Evolutionary conservation across 2,888 invertebrate genomes (phyloP).

Genomic region (Graphium colonna): DNA sequence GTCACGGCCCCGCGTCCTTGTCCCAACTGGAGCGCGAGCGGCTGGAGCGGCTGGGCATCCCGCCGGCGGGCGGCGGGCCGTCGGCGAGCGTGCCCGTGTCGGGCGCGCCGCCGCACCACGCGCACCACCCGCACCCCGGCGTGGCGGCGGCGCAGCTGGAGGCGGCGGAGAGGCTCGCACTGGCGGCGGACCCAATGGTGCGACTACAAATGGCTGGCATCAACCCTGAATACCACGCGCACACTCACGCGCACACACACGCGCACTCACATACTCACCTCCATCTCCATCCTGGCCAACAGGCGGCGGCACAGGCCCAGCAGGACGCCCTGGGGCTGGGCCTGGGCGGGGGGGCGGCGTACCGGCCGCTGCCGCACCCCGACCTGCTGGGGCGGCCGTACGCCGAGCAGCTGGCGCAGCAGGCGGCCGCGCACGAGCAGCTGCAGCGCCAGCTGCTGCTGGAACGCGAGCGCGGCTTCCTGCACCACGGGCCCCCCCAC

Average conservation of each 20-base stretch:
- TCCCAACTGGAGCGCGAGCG: constrained; percentile 94
- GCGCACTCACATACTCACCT: constrained; percentile 94
- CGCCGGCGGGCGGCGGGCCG: constrained; percentile 77
- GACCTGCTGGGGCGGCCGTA: constrained; percentile 90
- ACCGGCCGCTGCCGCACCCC: constrained; percentile 86
- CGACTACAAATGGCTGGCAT: constrained; percentile 96
- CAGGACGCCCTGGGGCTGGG: constrained; percentile 81
- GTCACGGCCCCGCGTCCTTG: constrained; percentile 82
- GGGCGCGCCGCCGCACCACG: constrained; percentile 78
- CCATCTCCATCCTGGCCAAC: constrained; percentile 88
- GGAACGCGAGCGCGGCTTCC: constrained; percentile 87
- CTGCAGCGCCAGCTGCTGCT: constrained; percentile 90
- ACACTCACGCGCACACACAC: constrained; percentile 95
- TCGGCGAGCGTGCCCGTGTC: constrained; percentile 71
- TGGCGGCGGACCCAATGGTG: constrained; percentile 95
- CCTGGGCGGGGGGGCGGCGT: constrained; percentile 71
- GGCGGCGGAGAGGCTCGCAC: constrained; percentile 88
- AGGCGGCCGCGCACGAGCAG: constrained; percentile 91
- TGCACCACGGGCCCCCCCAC: constrained; percentile 79
- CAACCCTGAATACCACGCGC: constrained; percentile 93
- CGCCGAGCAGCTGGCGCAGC: constrained; percentile 89
- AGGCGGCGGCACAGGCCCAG: constrained; percentile 81
- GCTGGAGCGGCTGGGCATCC: constrained; percentile 89
- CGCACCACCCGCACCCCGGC: constrained; percentile 75
- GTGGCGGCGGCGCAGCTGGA: constrained; percentile 83